phyloP scores from a whole-genome alignment of 2,797 vertebrate species.

The Cynopterus sphinx region DNA sequence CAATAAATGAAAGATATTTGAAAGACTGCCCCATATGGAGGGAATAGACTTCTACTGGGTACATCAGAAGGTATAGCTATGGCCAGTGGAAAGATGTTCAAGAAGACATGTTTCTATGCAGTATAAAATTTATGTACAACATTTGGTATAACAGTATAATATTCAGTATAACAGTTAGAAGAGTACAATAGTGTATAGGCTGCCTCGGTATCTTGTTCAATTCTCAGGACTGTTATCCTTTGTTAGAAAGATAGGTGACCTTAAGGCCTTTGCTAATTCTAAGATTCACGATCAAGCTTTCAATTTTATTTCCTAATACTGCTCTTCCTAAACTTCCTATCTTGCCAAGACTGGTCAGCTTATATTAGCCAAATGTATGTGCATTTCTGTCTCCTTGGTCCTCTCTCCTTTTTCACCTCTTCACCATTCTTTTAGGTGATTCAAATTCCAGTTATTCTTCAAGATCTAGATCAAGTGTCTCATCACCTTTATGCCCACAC shows the following conservation, averaged over 20 bases:
- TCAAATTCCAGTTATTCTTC: neutral
- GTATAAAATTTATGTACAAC: neutral
- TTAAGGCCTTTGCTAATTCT: neutral
- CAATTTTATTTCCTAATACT: neutral
- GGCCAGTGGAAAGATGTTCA: neutral
- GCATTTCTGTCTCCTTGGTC: neutral
- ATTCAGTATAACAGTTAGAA: neutral
- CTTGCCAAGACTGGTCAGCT: neutral
- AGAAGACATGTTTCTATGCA: neutral
- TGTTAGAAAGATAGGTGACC: neutral
- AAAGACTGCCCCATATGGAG: neutral
- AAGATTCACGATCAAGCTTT: neutral
- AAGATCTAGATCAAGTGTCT: neutral
- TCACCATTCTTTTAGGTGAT: neutral
- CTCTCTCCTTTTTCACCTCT: neutral
- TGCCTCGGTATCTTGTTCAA: neutral
- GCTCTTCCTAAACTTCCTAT: neutral
- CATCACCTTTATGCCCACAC: neutral
- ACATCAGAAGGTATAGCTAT: neutral
- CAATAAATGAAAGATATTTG: neutral
- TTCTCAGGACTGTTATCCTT: neutral
- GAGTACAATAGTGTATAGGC: neutral
- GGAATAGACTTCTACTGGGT: neutral
- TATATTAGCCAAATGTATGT: neutral
- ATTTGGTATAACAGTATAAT: accelerated